Conservation (phyloP, 1,140 invertebrate genomes). For the Drosophila mojavensis region DNA sequence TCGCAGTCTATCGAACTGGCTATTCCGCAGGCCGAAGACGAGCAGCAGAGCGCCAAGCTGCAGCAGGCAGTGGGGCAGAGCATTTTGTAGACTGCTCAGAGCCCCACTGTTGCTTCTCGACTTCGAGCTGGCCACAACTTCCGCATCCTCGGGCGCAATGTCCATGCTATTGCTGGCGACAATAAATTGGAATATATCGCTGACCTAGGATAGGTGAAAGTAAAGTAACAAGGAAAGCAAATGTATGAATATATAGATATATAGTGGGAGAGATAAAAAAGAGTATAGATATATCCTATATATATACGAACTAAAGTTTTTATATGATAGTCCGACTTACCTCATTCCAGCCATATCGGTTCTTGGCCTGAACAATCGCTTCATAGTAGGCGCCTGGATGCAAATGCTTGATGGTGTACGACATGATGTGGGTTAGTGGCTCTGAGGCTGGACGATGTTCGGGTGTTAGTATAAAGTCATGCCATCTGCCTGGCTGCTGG, state of each 20-base stretch:
- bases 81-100: slow-evolving; percentile 41
- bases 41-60: slow-evolving; percentile 50
- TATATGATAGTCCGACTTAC: slow-evolving; percentile 69
- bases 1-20: slow-evolving; percentile 60
- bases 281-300: too few relatives aligned
- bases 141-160: slow-evolving; percentile 79
- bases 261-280: too few relatives aligned
- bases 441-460: slow-evolving; percentile 83
- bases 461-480: slow-evolving; percentile 85
- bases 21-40: slow-evolving; percentile 60
- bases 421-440: slow-evolving; percentile 85
- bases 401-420: slow-evolving; percentile 86
- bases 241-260: too few relatives aligned
- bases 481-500: slow-evolving; percentile 89
- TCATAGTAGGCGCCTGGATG: slow-evolving; percentile 88
- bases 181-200: slow-evolving; percentile 88
- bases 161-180: slow-evolving; percentile 82
- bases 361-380: slow-evolving; percentile 89
- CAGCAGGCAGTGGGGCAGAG: slow-evolving; percentile 46
- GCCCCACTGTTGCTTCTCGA: slow-evolving; percentile 75
- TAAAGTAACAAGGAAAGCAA: too few relatives aligned
- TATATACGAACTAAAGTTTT: too few relatives aligned
- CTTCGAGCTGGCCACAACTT: slow-evolving; percentile 83
- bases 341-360: slow-evolving; percentile 90
- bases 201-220: slow-evolving; percentile 84